These are phyloP conservation scores for Isaurus tuberculatus DNA, from an alignment of 92 coral and sea anemone species.

Conservation along the genomic window DNA sequence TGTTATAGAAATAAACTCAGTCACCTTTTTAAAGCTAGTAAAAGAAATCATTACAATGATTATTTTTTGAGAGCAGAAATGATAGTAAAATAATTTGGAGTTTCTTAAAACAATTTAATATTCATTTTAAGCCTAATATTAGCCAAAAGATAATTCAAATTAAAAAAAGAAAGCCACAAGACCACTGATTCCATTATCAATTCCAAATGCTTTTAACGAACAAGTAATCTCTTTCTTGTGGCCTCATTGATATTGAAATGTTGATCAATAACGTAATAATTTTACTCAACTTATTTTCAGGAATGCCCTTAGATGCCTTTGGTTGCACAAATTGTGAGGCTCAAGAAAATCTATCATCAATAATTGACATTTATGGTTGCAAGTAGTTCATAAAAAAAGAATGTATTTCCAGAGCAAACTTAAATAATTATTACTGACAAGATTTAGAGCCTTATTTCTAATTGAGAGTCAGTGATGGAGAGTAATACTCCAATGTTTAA, in stretches of 20 bases:
- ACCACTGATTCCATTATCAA: no score
- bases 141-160: no score
- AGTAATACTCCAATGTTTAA: slow-evolving; percentile 14
- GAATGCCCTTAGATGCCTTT: neutral
- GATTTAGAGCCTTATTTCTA: neutral
- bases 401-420: neutral
- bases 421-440: neutral
- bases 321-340: slow-evolving; percentile 2
- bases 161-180: no score
- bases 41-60: no score
- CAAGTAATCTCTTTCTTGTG: neutral
- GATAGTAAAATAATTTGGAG: no score
- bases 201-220: neutral
- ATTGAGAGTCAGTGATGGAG: slow-evolving; percentile 4
- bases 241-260: neutral
- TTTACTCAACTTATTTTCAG: slow-evolving; percentile 1
- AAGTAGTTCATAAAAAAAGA: neutral
- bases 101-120: no score
- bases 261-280: neutral
- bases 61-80: no score
- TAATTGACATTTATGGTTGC: neutral
- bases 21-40: no score
- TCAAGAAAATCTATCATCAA: neutral
- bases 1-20: no score
- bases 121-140: no score